Base-by-base conservation (phyloP, 2,888 invertebrate genomes). In the Panzeria rudis region DNA sequence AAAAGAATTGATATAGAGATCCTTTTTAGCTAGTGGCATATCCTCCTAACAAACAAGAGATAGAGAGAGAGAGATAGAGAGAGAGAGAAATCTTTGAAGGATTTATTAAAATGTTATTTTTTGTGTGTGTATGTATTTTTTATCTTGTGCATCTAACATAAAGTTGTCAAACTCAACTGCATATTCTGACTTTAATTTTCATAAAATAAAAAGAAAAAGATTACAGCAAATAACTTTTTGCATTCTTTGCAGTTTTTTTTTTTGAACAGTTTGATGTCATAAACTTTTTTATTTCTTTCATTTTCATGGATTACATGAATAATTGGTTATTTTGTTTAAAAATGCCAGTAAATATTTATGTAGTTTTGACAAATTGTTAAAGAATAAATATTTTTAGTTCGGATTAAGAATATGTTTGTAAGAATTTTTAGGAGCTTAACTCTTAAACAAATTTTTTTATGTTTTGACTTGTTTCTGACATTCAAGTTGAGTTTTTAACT, bases 101-200 rank as follows among this genome's bases (percentile, higher is more conserved):
- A 56, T 76, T 75, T 54, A 66, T 44, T 15, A 66, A 66, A 56
- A 23, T 44, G 17, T 64, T 54, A 17, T 75, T 38, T 64, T 59
- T 64, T 62, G 25, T 35, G 13, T 29, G 29, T 29, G 29, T 29
- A 5, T 15, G 8, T 59, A 35, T 17, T 35, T 25, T 50, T 50
- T 35, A 7, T 35, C 17, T 25, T 38, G 9, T 25, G 0, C 20
- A 35, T 38, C n/a, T 9, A 64, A 66, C 17, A 69, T 77, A 25
- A 68, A 77, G 47, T 68, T 56, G 56, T 77, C 47, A 77, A 77
- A 77, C 56, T 56, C 47, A 15, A 15, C 11, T 66, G 32, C 6
- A 66, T 54, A 23, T 66, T 66, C 13, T 59, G 17, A 68, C 44
- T 68, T 77, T 15, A 68, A 50, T 59, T 68, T 59, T 59, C 20